Percentiles rank a stretch among this genome's conserved stretches.
Conservation (phyloP, 2,888 invertebrate genomes). For the Dioctria rufipes region DNA sequence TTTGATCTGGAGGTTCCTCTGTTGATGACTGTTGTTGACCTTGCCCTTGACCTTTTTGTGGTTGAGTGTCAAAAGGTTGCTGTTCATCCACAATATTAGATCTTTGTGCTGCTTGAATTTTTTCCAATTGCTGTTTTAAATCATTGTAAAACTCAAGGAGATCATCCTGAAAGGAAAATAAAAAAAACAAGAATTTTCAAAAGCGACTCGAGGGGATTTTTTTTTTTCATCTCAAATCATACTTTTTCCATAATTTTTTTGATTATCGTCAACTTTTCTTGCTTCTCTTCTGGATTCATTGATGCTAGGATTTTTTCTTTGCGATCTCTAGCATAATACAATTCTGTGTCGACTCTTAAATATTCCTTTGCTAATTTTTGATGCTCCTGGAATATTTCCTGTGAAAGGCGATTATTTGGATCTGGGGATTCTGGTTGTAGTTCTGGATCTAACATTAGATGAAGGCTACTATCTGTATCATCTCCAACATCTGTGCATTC, state of each 20-base stretch:
- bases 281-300: constrained; percentile 67
- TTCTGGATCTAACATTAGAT: constrained; percentile 86
- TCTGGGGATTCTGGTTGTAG: constrained; percentile 89
- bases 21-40: background rate
- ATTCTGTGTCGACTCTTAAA: constrained; percentile 89
- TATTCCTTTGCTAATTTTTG: constrained; percentile 90
- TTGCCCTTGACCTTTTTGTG: constrained; percentile 43
- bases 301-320: constrained; percentile 80
- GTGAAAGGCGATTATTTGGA: constrained; percentile 82
- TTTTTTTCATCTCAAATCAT: constrained; percentile 1
- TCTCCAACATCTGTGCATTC: constrained; percentile 61
- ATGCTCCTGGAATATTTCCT: constrained; percentile 90
- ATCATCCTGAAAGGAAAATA: constrained; percentile 63
- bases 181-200: background rate
- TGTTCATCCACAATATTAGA: constrained; percentile 14
- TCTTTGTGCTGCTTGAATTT: constrained; percentile 63
- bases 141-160: constrained; percentile 68
- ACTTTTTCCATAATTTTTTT: constrained; percentile 70
- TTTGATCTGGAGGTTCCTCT: constrained; percentile 57
- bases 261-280: constrained; percentile 67
- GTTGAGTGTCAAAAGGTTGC: constrained; percentile 23
- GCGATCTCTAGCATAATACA: constrained; percentile 84
- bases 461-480: constrained; percentile 72
- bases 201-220: too few relatives aligned
- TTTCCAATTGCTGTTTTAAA: constrained; percentile 67